Percentiles rank a stretch among this genome's conserved stretches.
Evolutionary conservation across 2,888 invertebrate genomes (phyloP).

Genomic region (Microdon myrmicae): DNA sequence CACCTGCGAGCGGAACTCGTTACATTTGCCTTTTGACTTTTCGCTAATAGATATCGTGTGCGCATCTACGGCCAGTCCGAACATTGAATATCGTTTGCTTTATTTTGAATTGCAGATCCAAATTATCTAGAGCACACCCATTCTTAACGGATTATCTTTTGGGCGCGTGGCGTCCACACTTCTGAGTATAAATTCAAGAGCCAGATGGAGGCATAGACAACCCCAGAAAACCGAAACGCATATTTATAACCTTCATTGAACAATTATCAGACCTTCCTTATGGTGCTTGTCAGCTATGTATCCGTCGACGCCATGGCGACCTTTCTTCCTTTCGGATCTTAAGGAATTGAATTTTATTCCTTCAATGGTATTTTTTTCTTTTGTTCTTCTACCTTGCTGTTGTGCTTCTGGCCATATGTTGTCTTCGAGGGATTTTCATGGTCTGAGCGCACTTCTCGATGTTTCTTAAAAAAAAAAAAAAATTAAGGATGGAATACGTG

Average conservation of each 20-base stretch:
- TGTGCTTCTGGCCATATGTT: conserved; percentile 48
- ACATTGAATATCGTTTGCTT: no score
- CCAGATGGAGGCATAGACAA: conserved; percentile 51
- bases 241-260: conserved; percentile 51
- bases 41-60: no score
- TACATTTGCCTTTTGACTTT: not conserved
- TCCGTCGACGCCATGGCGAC: conserved; percentile 21
- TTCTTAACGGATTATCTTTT: conserved; percentile 18
- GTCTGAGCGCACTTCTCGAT: conserved; percentile 38
- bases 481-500: not conserved
- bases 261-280: conserved; percentile 52
- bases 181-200: conserved; percentile 43
- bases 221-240: conserved; percentile 32
- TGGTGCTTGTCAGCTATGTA: conserved; percentile 33
- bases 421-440: conserved; percentile 43
- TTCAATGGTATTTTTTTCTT: conserved; percentile 17
- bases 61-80: not conserved
- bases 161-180: conserved; percentile 52
- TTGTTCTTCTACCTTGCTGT: conserved; percentile 5
- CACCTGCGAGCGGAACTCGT: conserved; percentile 26
- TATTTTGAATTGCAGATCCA: no score
- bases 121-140: not conserved
- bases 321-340: conserved; percentile 44
- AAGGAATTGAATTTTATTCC: conserved; percentile 48
- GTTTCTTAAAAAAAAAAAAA: conserved; percentile 26